Conservation (phyloP, 2,888 invertebrate genomes). For the Nasonovia ribisnigri region DNA sequence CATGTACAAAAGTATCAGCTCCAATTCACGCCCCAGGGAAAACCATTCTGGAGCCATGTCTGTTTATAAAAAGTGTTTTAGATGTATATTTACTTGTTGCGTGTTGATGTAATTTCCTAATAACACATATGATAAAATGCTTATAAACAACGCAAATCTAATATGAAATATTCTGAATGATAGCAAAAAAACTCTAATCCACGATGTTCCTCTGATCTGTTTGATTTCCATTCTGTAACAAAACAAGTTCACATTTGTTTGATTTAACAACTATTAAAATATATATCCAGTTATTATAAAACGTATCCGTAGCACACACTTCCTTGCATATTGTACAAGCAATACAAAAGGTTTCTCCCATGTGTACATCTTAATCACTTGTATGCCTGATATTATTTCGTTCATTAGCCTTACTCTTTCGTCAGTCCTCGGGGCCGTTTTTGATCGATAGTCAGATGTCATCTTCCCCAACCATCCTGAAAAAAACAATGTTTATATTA, state of each 20-base stretch:
- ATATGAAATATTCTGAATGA: conserved; percentile 88
- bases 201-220: conserved; percentile 73
- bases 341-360: conserved; percentile 88
- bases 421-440: conserved; percentile 90
- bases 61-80: conserved; percentile 70
- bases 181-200: conserved; percentile 78
- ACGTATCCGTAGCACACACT: conserved; percentile 77
- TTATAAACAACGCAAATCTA: conserved; percentile 82
- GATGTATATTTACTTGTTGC: not conserved
- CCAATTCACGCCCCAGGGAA: too few relatives aligned
- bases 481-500: conserved; percentile 60
- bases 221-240: not conserved
- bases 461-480: conserved; percentile 81
- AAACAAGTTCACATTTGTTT: not conserved
- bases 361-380: conserved; percentile 92
- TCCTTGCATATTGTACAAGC: conserved; percentile 79
- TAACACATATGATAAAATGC: conserved; percentile 80
- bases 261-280: conserved; percentile 68
- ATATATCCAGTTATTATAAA: too few relatives aligned
- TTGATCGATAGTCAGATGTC: conserved; percentile 80
- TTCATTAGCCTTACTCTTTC: conserved; percentile 91
- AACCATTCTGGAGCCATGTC: too few relatives aligned
- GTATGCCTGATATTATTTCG: conserved; percentile 87
- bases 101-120: conserved; percentile 72
- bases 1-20: too few relatives aligned